Conservation (phyloP, 1,140 invertebrate species). For the Diabrotica virgifera region DNA sequence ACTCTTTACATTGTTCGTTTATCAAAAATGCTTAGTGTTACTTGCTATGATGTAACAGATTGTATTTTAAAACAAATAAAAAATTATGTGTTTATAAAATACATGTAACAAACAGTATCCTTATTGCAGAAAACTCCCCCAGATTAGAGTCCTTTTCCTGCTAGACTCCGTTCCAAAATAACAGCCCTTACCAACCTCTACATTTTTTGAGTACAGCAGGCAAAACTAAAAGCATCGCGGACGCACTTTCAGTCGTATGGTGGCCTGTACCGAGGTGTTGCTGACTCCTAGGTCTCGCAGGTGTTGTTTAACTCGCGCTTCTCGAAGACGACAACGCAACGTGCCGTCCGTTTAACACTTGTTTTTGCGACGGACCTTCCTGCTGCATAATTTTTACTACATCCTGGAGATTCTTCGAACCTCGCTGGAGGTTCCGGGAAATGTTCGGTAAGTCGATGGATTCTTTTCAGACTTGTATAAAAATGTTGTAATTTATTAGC, state of each 20-base stretch:
- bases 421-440: background rate
- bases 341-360: background rate
- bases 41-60: too few relatives aligned
- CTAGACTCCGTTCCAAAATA: background rate
- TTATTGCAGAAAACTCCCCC: too few relatives aligned
- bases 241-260: background rate
- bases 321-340: background rate
- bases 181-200: background rate
- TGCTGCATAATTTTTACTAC: background rate
- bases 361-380: background rate
- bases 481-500: too few relatives aligned
- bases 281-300: constrained; percentile 1
- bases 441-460: background rate
- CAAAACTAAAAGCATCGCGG: background rate
- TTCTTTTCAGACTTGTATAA: too few relatives aligned
- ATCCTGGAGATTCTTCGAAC: background rate
- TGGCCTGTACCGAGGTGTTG: background rate
- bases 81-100: too few relatives aligned
- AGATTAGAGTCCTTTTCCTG: too few relatives aligned
- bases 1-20: too few relatives aligned
- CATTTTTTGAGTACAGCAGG: background rate
- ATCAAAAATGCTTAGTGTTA: too few relatives aligned
- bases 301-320: background rate
- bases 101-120: too few relatives aligned
- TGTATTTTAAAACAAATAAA: too few relatives aligned